These are phyloP conservation scores for Dipus sagitta DNA, from an alignment of 2,797 vertebrate genomes.

Conservation along the genomic window DNA sequence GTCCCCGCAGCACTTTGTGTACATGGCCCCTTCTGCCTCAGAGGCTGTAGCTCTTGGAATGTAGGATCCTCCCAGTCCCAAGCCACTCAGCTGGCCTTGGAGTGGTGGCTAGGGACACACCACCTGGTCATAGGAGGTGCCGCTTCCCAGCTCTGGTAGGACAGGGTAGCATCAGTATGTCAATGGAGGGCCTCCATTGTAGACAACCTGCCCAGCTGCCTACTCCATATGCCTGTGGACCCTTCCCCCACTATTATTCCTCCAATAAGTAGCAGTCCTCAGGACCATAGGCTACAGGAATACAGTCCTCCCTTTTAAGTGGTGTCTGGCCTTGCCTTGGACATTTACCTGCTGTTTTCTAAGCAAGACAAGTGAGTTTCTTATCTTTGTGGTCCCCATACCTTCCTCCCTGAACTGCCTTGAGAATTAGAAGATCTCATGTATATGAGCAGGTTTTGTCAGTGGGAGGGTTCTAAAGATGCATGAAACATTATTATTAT, in stretches of 20 bases:
- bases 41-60: neutral
- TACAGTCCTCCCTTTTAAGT: neutral
- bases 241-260: too few relatives aligned
- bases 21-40: neutral
- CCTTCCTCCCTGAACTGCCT: neutral
- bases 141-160: neutral
- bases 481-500: neutral
- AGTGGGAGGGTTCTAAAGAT: neutral
- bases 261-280: too few relatives aligned
- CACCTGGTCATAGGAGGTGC: neutral
- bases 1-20: neutral
- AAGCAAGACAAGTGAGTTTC: constrained; percentile 36
- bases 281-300: too few relatives aligned
- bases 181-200: neutral
- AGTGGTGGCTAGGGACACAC: neutral
- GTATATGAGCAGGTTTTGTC: neutral
- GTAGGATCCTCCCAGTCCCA: neutral
- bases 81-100: neutral
- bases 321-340: constrained; percentile 21
- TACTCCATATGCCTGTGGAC: neutral
- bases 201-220: neutral
- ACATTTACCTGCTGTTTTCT: neutral
- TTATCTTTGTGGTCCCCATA: constrained; percentile 20
- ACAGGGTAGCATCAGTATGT: neutral
- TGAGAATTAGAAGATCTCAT: neutral